Base-by-base conservation (phyloP, 2,888 invertebrate genomes). In the Flexamia atlantica region DNA sequence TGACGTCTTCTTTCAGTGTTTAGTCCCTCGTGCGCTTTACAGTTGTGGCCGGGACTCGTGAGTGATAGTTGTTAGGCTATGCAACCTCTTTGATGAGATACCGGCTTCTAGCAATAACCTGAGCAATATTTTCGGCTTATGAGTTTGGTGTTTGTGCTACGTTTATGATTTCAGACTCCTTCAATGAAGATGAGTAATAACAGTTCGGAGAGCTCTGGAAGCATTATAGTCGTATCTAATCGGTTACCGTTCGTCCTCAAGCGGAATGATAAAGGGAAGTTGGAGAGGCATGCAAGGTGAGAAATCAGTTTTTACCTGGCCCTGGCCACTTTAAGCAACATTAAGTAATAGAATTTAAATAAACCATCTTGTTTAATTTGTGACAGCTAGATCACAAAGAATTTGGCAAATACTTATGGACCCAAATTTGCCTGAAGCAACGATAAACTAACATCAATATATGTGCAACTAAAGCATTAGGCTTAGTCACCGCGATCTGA, bases 181-280 rank as follows among this genome's bases (percentile, higher is more conserved):
- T 64, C 14, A 30, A 72, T 72, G n/a, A 72, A 72, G 20, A 72
- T 72, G 72, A 72, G 72, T 40, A 72, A 40, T 40, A 72, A 1
- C 28, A 50, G 46, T 46, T 50, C 76, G 5, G 76, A 76, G 23
- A 23, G 72, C 25, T 72, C 40, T 72, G 84, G 84, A 9, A 96
- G 95, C 89, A 94, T 97, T 93, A 97, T 97, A 89, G 97, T 97
- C 87, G 97, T 97, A 85, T 97, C 97, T 87, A 97, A 97, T 91
- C 92, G 97, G 87, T 91, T 97, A 89, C 97, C 97, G 9, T 97
- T 97, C 91, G 95, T 97, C 86, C 91, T 97, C 85, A 94, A 93
- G 89, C 93, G 95, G 89, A 93, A 96, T 91, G 92, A 94, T 82
- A 94, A 95, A 84, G 94, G 94, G 70, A 92, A 93, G 68, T 92